phyloP scores from a whole-genome alignment of 2,888 invertebrate genomes.

The Urechis unicinctus region DNA sequence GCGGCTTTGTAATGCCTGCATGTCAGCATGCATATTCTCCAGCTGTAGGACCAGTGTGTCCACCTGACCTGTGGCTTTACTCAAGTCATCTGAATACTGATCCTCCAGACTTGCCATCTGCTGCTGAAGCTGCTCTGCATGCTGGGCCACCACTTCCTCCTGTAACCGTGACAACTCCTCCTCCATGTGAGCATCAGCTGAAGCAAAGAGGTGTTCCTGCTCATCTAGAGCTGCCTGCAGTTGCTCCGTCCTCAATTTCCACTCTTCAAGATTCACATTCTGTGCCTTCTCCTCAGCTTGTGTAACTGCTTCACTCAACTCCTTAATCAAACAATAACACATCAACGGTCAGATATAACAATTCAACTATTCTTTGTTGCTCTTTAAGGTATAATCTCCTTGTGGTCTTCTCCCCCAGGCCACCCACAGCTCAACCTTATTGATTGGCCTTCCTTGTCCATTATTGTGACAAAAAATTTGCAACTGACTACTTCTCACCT shows the following conservation, averaged over 20 bases:
- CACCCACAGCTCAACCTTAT: too few species aligned
- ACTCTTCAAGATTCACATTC: not conserved
- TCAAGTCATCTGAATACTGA: not conserved
- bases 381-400: too few species aligned
- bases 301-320: not conserved
- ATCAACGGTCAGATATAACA: too few species aligned
- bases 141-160: not conserved
- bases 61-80: constrained; percentile 9
- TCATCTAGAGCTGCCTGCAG: not conserved
- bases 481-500: too few species aligned
- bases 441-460: too few species aligned
- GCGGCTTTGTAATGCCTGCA: constrained; percentile 1
- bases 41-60: constrained; percentile 14
- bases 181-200: constrained; percentile 15
- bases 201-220: constrained; percentile 8
- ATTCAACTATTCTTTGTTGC: not conserved
- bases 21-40: constrained; percentile 6
- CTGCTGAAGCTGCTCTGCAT: constrained; percentile 5
- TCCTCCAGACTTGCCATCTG: constrained; percentile 1
- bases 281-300: not conserved
- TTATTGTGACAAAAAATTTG: too few species aligned
- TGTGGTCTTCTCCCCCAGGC: too few species aligned
- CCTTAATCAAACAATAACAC: too few species aligned
- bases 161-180: constrained; percentile 11
- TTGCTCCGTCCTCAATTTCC: constrained; percentile 1